phyloP scores from a whole-genome alignment of 2,797 vertebrate species.

The Rhinella marina region DNA sequence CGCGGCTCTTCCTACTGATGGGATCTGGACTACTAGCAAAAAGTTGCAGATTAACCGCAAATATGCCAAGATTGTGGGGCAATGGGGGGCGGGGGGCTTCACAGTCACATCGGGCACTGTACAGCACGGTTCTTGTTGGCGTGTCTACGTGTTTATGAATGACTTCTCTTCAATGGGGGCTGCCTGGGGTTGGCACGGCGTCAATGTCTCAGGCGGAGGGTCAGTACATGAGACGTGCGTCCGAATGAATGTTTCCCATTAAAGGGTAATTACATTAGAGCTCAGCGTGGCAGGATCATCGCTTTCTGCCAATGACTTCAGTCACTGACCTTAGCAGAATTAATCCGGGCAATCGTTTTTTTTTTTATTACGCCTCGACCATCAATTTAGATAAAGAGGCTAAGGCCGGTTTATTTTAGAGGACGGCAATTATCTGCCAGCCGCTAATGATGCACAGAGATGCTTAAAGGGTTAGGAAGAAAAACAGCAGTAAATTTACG shows the following conservation, averaged over 20 bases:
- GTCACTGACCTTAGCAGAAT: conserved; percentile 33
- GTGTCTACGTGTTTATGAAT: conserved; percentile 45
- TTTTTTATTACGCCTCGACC: conserved; percentile 4
- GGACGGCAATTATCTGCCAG: background rate
- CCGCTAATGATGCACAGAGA: background rate
- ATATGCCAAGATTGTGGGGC: conserved; percentile 54
- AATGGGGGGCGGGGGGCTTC: conserved; percentile 17
- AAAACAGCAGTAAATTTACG: background rate
- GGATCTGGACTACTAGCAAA: conserved; percentile 41
- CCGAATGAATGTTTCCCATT: conserved; percentile 56
- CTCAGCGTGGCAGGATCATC: conserved; percentile 34
- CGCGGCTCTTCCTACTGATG: conserved; percentile 45
- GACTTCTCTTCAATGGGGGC: conserved; percentile 48
- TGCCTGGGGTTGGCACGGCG: conserved; percentile 20
- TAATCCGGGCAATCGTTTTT: conserved; percentile 35
- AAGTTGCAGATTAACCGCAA: conserved; percentile 58
- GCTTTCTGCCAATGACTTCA: conserved; percentile 39
- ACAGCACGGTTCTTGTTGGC: conserved; percentile 56
- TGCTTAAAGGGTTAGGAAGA: background rate
- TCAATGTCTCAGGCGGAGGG: conserved; percentile 20
- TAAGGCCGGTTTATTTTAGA: conserved; percentile 34
- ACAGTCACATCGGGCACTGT: conserved; percentile 35
- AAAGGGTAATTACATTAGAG: conserved; percentile 52
- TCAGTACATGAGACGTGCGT: conserved; percentile 14
- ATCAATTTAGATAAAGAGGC: background rate